These are phyloP conservation scores for Amniataba percoides DNA, from an alignment of 2,797 vertebrate genomes.

Conservation along the genomic window DNA sequence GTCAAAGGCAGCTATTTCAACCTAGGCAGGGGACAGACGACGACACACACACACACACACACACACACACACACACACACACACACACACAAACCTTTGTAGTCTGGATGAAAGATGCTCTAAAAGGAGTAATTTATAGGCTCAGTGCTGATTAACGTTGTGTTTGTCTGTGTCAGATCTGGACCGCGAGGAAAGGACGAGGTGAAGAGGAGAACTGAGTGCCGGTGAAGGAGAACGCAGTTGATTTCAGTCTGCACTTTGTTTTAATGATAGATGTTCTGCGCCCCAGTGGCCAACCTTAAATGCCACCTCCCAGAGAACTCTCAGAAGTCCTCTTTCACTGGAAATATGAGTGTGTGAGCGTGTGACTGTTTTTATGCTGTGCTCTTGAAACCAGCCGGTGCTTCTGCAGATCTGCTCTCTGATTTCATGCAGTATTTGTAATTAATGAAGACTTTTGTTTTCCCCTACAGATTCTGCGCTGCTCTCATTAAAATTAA, in stretches of 20 bases:
- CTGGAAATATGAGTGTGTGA: slow-evolving; percentile 43
- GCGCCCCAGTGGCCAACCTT: slow-evolving; percentile 68
- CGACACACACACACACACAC: slow-evolving; percentile 27
- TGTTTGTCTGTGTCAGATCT: slow-evolving; percentile 55
- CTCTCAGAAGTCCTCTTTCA: slow-evolving; percentile 67
- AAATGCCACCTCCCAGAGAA: slow-evolving; percentile 67
- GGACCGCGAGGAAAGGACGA: slow-evolving; percentile 40
- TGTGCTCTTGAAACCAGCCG: slow-evolving; percentile 50
- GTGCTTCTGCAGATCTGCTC: slow-evolving; percentile 41
- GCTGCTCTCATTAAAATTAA: slow-evolving; percentile 47
- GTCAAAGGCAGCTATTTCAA: slow-evolving; percentile 76
- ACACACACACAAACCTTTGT: slow-evolving; percentile 44
- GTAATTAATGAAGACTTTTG: slow-evolving; percentile 51
- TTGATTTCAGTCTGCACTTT: slow-evolving; percentile 71
- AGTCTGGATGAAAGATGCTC: slow-evolving; percentile 51
- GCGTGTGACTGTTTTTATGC: slow-evolving; percentile 34
- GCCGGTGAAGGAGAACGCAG: slow-evolving; percentile 54
- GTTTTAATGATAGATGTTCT: slow-evolving; percentile 82
- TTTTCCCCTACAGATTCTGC: slow-evolving; percentile 44
- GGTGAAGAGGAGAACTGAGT: slow-evolving; percentile 45
- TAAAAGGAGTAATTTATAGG: slow-evolving; percentile 45
- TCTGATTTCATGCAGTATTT: slow-evolving; percentile 57
- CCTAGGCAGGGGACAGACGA: slow-evolving; percentile 57
- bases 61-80: slow-evolving; percentile 33
- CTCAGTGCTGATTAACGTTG: slow-evolving; percentile 55